These are phyloP conservation scores for Nematostella vectensis DNA, from an alignment of 92 coral and sea anemone species.

Conservation along the genomic window DNA sequence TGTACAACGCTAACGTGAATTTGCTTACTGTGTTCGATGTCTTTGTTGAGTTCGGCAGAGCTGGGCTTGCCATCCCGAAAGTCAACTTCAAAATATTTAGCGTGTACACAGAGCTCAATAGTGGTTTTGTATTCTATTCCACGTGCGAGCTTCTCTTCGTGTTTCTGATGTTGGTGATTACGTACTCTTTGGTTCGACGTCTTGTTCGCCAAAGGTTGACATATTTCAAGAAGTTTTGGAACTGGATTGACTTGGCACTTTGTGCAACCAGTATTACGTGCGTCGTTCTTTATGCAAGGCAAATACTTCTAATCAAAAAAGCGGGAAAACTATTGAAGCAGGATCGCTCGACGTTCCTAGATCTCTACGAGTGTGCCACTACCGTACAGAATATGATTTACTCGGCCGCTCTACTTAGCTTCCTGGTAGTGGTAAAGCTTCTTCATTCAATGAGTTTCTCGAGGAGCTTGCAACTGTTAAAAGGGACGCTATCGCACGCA, in stretches of 20 bases:
- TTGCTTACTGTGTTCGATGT: constrained; percentile 33
- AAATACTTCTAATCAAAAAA: constrained; percentile 5
- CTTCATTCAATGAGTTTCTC: constrained; percentile 26
- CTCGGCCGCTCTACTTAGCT: constrained; percentile 17
- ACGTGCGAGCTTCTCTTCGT: constrained; percentile 19
- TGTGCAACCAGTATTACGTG: constrained; percentile 15
- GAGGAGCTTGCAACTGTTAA: constrained; percentile 18
- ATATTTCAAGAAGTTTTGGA: constrained; percentile 5
- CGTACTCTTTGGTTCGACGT: constrained; percentile 9
- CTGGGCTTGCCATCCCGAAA: constrained; percentile 9
- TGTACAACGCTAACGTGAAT: constrained; percentile 39
- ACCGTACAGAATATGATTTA: constrained; percentile 4
- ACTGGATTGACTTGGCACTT: constrained; percentile 19
- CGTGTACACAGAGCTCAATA: constrained; percentile 7
- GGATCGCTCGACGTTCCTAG: constrained; percentile 20
- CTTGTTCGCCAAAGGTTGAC: constrained; percentile 4
- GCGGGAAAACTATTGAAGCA: constrained; percentile 8
- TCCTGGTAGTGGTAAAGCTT: constrained; percentile 18
- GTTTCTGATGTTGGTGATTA: constrained; percentile 9
- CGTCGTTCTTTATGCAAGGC: constrained; percentile 11
- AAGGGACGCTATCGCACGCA: constrained; percentile 15
- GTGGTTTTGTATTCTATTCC: constrained; percentile 9
- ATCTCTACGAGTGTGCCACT: constrained; percentile 18
- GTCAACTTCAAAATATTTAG: constrained; percentile 12
- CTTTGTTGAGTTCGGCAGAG: constrained; percentile 28